phyloP scores from a whole-genome alignment of 1,140 invertebrate species.

The Drosophila triauraria region DNA sequence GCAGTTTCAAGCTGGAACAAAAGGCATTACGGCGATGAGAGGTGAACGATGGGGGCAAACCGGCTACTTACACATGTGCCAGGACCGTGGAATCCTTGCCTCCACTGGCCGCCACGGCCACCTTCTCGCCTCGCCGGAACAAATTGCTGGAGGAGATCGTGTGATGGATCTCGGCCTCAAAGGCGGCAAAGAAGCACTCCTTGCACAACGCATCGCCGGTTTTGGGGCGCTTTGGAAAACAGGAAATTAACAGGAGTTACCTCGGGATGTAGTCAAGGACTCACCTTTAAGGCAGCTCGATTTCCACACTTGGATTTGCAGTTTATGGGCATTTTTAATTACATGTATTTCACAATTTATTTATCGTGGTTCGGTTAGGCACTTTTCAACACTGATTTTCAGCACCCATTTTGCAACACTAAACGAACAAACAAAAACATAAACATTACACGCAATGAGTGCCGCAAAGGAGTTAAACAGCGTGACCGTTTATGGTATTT shows the following conservation, averaged over 20 bases:
- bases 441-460: constrained; percentile 58
- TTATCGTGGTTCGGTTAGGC: background rate
- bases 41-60: background rate
- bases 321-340: constrained; percentile 87
- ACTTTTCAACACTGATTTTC: constrained; percentile 3
- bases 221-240: constrained; percentile 90
- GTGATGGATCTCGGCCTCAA: constrained; percentile 98
- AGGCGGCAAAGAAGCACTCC: constrained; percentile 97
- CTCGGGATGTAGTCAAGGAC: background rate
- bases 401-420: background rate
- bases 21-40: background rate
- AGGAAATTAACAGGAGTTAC: constrained; percentile 2
- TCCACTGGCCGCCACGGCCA: constrained; percentile 98
- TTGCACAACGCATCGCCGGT: constrained; percentile 97
- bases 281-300: constrained; percentile 90
- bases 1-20: constrained; percentile 89
- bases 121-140: constrained; percentile 94
- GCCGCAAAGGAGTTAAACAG: constrained; percentile 66
- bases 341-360: constrained; percentile 11
- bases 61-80: constrained; percentile 89
- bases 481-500: too few species aligned
- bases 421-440: background rate
- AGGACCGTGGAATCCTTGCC: constrained; percentile 99
- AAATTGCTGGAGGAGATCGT: constrained; percentile 95
- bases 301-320: constrained; percentile 90